Evolutionary conservation across 2,888 invertebrate species (phyloP), one percentile per base, ranked within the genome.

Genomic region (Drosophila siamana): DNA sequence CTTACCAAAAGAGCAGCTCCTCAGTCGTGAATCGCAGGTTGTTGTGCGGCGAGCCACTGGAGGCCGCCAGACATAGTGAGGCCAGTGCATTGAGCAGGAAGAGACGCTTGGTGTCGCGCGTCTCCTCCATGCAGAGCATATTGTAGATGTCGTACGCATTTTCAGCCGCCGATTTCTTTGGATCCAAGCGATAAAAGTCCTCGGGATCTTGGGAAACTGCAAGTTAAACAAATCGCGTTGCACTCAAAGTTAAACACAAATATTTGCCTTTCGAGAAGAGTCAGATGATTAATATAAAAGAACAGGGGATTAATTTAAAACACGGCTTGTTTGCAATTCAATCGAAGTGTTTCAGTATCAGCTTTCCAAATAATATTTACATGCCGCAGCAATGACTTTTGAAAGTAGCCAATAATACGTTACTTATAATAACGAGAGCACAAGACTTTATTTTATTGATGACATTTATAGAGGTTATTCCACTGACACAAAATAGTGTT

Each of bases 21-120:
- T 96, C 96, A 69, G 94, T 93, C 77, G 94, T 94, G 90, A 96
- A 96, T 48, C 96, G 96, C 83, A 96, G 93, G 73, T 87, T 80
- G 62, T 80, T 74, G 64, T 86, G 51, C 59, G 81, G 76, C 9
- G 83, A 74, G 3, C 80, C 69, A 24, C 65, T 70, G 13, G 68
- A 59, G 15, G 85, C 82, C 15, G 80, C 74, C 69, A 91, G 80
- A 56, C 92, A 91, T 76, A 98, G 94, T 90, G 97, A 96, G 61
- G 97, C 97, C 92, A 98, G 95, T 69, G 95, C 96, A 94, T 98
- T 98, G 88, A 98, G 94, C 92, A 97, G 96, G 78, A 96, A 96
- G 80, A 98, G 93, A 91, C 96, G 95, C 91, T 95, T 95, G 71
- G 94, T 95, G 92, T 97, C 97, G 67, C 95, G 94, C 68, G 95